Conservation (phyloP, 2,888 invertebrate species). For the Ochropacha duplaris region DNA sequence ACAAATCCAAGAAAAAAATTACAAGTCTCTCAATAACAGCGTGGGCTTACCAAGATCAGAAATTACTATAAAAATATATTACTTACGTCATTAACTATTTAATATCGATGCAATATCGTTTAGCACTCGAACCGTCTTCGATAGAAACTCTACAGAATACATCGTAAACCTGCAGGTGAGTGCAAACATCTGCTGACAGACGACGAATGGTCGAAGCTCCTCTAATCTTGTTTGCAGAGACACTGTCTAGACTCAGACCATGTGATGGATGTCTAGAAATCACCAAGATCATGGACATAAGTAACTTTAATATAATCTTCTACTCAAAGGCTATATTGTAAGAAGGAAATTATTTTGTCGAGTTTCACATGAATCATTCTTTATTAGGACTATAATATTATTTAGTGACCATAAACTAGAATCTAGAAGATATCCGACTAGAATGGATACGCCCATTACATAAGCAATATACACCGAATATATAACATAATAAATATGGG, state of each 20-base stretch:
- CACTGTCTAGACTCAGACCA: neutral
- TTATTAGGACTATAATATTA: too few relatives aligned
- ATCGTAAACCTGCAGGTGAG: neutral
- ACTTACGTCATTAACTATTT: neutral
- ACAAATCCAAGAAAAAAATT: too few relatives aligned
- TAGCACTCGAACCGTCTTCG: neutral
- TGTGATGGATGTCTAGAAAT: neutral
- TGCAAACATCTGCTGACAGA: neutral
- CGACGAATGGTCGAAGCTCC: neutral
- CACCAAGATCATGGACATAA: neutral
- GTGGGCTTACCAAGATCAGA: too few relatives aligned
- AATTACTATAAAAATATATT: too few relatives aligned
- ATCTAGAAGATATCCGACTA: too few relatives aligned
- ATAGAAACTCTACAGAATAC: neutral
- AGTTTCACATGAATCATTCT: neutral
- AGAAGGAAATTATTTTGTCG: neutral
- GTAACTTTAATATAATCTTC: neutral
- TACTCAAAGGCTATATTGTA: neutral
- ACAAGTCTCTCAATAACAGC: too few relatives aligned
- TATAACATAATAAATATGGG: too few relatives aligned
- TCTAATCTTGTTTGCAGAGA: constrained; percentile 1
- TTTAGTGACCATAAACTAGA: too few relatives aligned
- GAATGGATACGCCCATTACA: too few relatives aligned
- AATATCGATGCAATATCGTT: neutral
- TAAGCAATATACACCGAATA: too few relatives aligned